Percentiles rank a stretch among this genome's conserved stretches.
Evolutionary conservation across 1,140 invertebrate genomes (phyloP).

Genomic region (Dolichoris vasculosae): DNA sequence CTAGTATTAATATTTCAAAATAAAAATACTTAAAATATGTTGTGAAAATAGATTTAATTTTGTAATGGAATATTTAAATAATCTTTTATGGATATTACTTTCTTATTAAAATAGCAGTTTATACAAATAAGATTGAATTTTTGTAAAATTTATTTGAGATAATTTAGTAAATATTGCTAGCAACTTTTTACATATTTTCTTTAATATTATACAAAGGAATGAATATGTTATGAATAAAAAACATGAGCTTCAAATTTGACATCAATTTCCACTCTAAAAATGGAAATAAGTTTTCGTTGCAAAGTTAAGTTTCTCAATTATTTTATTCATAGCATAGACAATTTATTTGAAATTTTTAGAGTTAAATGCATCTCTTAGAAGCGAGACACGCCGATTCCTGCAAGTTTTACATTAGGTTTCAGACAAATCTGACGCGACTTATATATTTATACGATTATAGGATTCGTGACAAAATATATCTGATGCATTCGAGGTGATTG

Average conservation of each 20-base stretch:
- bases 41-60: too few species aligned
- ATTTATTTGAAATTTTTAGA: not conserved
- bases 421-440: constrained; percentile 7
- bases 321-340: not conserved
- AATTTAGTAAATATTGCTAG: not conserved
- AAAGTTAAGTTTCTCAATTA: not conserved
- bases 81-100: too few species aligned
- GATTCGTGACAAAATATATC: constrained; percentile 66
- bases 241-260: not conserved
- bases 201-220: not conserved
- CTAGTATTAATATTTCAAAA: too few species aligned
- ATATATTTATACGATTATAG: constrained; percentile 39
- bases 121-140: not conserved
- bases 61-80: too few species aligned
- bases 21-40: too few species aligned
- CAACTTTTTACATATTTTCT: not conserved
- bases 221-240: not conserved
- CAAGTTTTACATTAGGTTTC: constrained; percentile 3
- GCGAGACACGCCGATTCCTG: constrained; percentile 34
- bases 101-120: too few species aligned
- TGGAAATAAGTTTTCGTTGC: not conserved
- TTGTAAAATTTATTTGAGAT: not conserved
- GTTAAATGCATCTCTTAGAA: not conserved
- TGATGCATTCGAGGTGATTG: constrained; percentile 54
- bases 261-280: not conserved